A percentile compares a stretch with the other conserved stretches of the same genome.
Conservation (phyloP, 2,888 invertebrate genomes). For the Phengaris alcon region DNA sequence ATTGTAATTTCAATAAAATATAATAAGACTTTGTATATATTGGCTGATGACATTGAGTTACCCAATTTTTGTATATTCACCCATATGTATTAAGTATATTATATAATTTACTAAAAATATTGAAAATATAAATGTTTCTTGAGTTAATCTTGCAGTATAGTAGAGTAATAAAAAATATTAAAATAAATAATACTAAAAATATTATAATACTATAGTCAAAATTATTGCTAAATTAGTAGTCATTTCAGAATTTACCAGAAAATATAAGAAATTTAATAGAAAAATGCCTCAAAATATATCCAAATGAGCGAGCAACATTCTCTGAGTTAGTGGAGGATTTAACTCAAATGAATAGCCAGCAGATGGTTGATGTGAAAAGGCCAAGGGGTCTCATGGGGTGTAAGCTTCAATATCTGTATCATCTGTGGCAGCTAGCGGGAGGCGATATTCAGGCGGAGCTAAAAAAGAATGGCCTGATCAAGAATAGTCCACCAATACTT, state of each 20-base stretch:
- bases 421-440: conserved; percentile 97
- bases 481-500: conserved; percentile 90
- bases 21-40: too few relatives aligned
- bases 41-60: too few relatives aligned
- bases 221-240: too few relatives aligned
- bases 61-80: too few relatives aligned
- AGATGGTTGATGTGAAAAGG: conserved; percentile 67
- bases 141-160: too few relatives aligned
- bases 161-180: too few relatives aligned
- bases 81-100: too few relatives aligned
- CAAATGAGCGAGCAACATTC: conserved; percentile 77
- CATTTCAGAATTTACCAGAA: conserved; percentile 77
- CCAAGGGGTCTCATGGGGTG: conserved; percentile 69
- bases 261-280: conserved; percentile 82
- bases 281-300: conserved; percentile 84
- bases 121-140: too few relatives aligned
- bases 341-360: conserved; percentile 57
- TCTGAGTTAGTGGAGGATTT: conserved; percentile 76
- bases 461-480: conserved; percentile 93
- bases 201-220: too few relatives aligned
- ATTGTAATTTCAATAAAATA: too few relatives aligned
- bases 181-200: too few relatives aligned
- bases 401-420: conserved; percentile 90
- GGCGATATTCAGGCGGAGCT: conserved; percentile 95
- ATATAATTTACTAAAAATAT: too few relatives aligned